These are phyloP conservation scores for Ditylenchus weischeri DNA, from an alignment of 2,888 invertebrate genomes.

Conservation along the genomic window DNA sequence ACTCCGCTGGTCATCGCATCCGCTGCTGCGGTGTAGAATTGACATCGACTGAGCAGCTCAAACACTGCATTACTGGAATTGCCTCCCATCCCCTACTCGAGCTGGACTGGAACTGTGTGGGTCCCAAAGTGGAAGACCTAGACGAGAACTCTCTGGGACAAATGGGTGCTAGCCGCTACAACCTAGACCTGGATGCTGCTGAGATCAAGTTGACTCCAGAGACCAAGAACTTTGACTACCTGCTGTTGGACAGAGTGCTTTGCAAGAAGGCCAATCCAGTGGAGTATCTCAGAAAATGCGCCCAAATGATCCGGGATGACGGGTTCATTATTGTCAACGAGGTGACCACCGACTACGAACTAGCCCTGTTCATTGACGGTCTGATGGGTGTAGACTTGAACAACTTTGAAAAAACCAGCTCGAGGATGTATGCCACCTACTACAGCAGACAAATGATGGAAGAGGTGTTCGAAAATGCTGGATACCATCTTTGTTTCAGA, in stretches of 20 bases:
- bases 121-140: slow-evolving; percentile 47
- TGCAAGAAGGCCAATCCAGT: slow-evolving; percentile 49
- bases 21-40: slow-evolving; percentile 53
- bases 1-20: slow-evolving; percentile 55
- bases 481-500: slow-evolving; percentile 53
- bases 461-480: slow-evolving; percentile 47
- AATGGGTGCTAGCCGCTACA: slow-evolving; percentile 48
- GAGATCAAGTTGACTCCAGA: slow-evolving; percentile 38
- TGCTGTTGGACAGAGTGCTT: slow-evolving; percentile 53
- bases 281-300: slow-evolving; percentile 46
- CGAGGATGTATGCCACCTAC: slow-evolving; percentile 47
- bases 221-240: slow-evolving; percentile 52
- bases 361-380: slow-evolving; percentile 44
- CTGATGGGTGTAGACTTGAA: slow-evolving; percentile 43
- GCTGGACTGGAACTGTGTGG: slow-evolving; percentile 39
- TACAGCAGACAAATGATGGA: slow-evolving; percentile 48
- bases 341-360: slow-evolving; percentile 58
- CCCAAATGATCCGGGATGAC: slow-evolving; percentile 56
- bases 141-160: slow-evolving; percentile 55
- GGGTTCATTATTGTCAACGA: slow-evolving; percentile 62
- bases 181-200: slow-evolving; percentile 33
- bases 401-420: slow-evolving; percentile 26
- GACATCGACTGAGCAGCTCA: slow-evolving; percentile 48
- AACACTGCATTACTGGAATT: slow-evolving; percentile 45
- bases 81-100: slow-evolving; percentile 56